Evolutionary conservation across 64 coral and sea anemone genomes (phyloP).

Genomic region (Anthopleura sola): DNA sequence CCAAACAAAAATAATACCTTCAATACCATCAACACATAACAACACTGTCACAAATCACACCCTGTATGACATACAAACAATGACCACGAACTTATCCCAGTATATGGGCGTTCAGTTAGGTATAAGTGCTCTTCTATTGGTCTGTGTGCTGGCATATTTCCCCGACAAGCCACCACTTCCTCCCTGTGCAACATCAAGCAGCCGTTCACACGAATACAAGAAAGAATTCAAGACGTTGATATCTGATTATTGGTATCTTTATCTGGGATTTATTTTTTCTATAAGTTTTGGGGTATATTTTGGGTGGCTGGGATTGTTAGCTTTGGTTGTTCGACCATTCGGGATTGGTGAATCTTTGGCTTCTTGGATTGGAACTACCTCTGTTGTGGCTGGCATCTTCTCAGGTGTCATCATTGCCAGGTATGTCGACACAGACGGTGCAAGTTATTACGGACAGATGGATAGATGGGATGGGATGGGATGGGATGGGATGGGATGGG

Average conservation of each 20-base stretch:
- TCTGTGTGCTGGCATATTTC: slow-evolving; percentile 70
- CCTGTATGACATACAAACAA: neutral
- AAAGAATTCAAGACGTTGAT: slow-evolving; percentile 5
- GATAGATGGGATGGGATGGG: no score
- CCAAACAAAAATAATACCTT: neutral
- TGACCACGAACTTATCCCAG: slow-evolving; percentile 3
- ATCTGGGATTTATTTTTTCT: slow-evolving; percentile 40
- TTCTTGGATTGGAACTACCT: slow-evolving; percentile 66
- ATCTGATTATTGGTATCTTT: slow-evolving; percentile 11
- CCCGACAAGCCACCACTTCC: slow-evolving; percentile 55
- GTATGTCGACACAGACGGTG: slow-evolving; percentile 6
- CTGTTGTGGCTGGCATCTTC: slow-evolving; percentile 48
- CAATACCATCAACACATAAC: neutral
- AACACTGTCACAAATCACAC: neutral
- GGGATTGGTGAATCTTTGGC: slow-evolving; percentile 35
- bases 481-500: no score
- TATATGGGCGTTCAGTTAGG: slow-evolving; percentile 51
- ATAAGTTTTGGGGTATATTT: slow-evolving; percentile 49
- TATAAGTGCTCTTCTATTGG: slow-evolving; percentile 15
- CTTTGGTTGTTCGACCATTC: slow-evolving; percentile 54
- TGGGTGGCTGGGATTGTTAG: slow-evolving; percentile 70
- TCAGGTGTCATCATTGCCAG: slow-evolving; percentile 63
- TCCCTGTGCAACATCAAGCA: slow-evolving; percentile 22
- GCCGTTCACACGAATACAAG: neutral
- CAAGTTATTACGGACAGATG: no score